Base-by-base conservation (phyloP, 2,888 invertebrate species). In the Saturnia pavonia region DNA sequence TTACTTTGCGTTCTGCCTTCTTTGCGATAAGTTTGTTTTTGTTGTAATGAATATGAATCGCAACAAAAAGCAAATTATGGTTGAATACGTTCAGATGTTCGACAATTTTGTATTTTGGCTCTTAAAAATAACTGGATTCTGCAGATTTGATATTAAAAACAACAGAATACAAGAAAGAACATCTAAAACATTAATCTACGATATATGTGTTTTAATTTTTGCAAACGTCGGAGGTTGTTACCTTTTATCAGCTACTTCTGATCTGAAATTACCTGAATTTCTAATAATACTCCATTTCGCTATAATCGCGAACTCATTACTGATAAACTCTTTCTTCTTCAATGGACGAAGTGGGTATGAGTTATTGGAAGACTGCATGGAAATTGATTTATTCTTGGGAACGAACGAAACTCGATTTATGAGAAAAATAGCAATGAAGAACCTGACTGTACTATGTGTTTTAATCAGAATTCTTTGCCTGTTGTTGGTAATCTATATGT, bases 341-440 rank as follows among this genome's bases (percentile, higher is more conserved):
- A 86, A 88, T 57, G 79, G 80, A 69, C 72, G 74, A 22, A 76
- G 77, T 16, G 87, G 84, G 11, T 69, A 81, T 0, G 74, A 80
- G 0, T n/a, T n/a, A n/a, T n/a, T 91, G 1, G 75, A 81, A 12
- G 75, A 77, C 43, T 79, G 77, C 67, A 83, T 90, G 11, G 81
- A 89, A 57, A 83, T 90, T 0, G 92, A 92, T 72, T 63, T 74
- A 11, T 78, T 86, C 51, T 75, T 92, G 0, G 90, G 90, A 16
- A 75, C 79, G 1, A 73, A 83, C n/a, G 85, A 90, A 73, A 90
- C 91, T 0, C 80, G 78, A 65, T 89, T 88, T 67, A 85, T 92
- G 85, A 84, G 91, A 76, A 73, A 82, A 7, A 74, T 82, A 4
- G 76, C 78, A 2, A 71, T 78, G 0, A 82, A 73, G 42, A 72